A percentile compares a stretch with the other conserved stretches of the same genome.
phyloP scores from a whole-genome alignment of 1,140 invertebrate genomes.

The Aplysia californica region DNA sequence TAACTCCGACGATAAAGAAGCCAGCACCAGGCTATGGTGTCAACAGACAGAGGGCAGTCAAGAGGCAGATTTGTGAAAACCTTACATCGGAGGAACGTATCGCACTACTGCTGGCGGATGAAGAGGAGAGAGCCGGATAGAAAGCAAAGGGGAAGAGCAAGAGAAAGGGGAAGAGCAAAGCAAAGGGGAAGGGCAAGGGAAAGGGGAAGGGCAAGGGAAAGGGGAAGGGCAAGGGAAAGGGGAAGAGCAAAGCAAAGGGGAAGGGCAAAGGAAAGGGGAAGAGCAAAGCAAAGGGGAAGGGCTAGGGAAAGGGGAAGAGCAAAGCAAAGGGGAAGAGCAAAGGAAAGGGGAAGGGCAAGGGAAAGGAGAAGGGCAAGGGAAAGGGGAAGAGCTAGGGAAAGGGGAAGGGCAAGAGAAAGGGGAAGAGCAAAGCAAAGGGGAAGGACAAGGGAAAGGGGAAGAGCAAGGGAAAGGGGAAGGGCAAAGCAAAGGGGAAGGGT shows the following conservation, averaged over 20 bases:
- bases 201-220: no score
- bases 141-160: no score
- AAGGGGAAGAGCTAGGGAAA: background rate
- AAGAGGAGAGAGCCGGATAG: no score
- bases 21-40: no score
- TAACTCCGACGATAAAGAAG: no score
- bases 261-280: background rate
- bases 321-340: background rate
- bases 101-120: no score
- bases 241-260: background rate
- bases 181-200: no score
- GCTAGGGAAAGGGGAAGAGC: background rate
- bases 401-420: background rate
- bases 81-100: no score
- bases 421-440: background rate
- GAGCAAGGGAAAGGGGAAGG: background rate
- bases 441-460: background rate
- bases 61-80: no score
- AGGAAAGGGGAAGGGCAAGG: background rate
- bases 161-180: no score
- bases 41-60: no score
- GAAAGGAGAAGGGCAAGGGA: background rate
- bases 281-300: no score
- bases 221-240: background rate
- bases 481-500: background rate